These are phyloP conservation scores for Tetramorium alpestre DNA, from an alignment of 1,140 invertebrate species.

Conservation along the genomic window DNA sequence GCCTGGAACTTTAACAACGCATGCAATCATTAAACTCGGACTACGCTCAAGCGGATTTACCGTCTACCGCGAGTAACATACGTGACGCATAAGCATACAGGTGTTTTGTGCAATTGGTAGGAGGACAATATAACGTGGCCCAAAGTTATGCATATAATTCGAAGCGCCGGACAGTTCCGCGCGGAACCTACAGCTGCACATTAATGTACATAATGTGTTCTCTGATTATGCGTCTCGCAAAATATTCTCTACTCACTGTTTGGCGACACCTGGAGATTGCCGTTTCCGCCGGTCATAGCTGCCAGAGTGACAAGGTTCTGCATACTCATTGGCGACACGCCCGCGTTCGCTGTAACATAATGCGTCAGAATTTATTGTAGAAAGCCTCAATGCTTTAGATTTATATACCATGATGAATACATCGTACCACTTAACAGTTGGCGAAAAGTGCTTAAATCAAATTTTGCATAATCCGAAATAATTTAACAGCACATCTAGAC, in stretches of 20 bases:
- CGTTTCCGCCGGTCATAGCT: constrained; percentile 90
- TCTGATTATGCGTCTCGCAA: constrained; percentile 34
- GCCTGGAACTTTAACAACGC: constrained; percentile 52
- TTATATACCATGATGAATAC: neutral
- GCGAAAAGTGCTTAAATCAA: neutral
- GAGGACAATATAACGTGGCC: constrained; percentile 11
- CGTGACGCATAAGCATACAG: constrained; percentile 47
- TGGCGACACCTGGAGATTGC: constrained; percentile 86
- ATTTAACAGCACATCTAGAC: neutral
- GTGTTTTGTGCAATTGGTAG: constrained; percentile 44
- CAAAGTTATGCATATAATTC: constrained; percentile 34
- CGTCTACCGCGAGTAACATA: constrained; percentile 20
- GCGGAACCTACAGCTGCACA: constrained; percentile 25
- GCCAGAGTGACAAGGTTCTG: constrained; percentile 96
- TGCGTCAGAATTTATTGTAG: constrained; percentile 12
- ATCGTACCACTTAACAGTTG: neutral
- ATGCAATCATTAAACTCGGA: constrained; percentile 57
- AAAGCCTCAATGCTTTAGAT: neutral
- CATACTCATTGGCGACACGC: constrained; percentile 93
- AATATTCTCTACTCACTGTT: constrained; percentile 84
- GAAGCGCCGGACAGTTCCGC: constrained; percentile 22
- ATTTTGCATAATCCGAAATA: neutral
- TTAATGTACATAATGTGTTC: constrained; percentile 38
- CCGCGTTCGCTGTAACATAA: constrained; percentile 84
- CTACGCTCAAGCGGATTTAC: constrained; percentile 44